Conservation (phyloP, 2,113 vertebrate genomes). For the Heterotilapia buettikoferi region DNA sequence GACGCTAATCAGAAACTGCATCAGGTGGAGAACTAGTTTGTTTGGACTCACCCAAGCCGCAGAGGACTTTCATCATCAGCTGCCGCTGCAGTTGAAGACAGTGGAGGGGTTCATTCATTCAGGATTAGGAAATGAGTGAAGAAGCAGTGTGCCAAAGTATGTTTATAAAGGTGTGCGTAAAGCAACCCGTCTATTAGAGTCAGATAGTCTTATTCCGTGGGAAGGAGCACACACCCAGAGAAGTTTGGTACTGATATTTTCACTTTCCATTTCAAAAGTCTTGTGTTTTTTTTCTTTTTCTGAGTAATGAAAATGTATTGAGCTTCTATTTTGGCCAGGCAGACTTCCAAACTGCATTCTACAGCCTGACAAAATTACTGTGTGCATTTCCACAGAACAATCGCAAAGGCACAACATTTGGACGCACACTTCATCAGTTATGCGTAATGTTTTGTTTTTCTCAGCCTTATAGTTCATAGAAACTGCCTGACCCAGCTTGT, state of each 20-base stretch:
- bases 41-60: neutral
- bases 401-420: neutral
- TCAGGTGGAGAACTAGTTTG: neutral
- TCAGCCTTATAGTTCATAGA: neutral
- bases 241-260: neutral
- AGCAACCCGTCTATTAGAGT: neutral
- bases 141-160: neutral
- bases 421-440: neutral
- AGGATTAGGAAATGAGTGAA: neutral
- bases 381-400: neutral
- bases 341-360: conserved; percentile 1
- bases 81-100: neutral
- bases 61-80: neutral
- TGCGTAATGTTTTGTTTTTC: neutral
- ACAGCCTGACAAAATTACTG: conserved; percentile 7
- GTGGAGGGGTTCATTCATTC: neutral
- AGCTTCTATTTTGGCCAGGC: conserved; percentile 14
- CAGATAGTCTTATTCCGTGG: neutral
- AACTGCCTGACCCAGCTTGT: neutral
- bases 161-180: neutral
- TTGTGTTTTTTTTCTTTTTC: neutral
- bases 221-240: neutral
- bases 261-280: neutral
- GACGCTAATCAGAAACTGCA: neutral
- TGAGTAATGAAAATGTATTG: conserved; percentile 2